Evolutionary conservation across 1,140 invertebrate species (phyloP), one percentile per base, ranked within the genome.

Genomic region (Catajapyx aquilonaris): DNA sequence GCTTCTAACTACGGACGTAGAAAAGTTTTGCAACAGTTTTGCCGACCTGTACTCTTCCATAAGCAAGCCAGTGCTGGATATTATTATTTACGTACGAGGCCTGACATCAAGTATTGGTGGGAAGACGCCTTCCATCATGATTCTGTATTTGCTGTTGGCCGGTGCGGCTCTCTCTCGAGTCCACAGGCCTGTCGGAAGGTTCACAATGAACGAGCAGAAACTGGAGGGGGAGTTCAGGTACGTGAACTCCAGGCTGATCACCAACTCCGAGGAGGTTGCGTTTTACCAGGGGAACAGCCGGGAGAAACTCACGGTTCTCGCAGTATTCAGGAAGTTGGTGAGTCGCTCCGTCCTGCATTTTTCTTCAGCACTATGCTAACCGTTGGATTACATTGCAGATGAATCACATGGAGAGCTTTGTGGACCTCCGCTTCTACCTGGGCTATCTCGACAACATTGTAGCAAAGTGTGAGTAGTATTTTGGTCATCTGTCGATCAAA

Each of bases 191-290:
- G 80, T 87, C 41, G 85, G 78, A 46, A 60, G 69, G 31, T 66
- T 97, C 60, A 97, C 91, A 0, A 81, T 91, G 0, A 71, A 72
- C 46, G 93, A 98, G 53, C 93, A 97, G 59, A 83, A 86, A 55
- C 57, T 96, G 7, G 94, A 98, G 63, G 94, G 93, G 41, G 91
- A 98, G 66, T 94, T 90, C 57, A 71, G 94, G 52, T 94, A 87
- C 52, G 86, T 97, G 16, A 93, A 97, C 57, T 88, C 88, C 5
- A 65, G 94, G 20, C 60, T 98, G 3, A 97, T 97, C 31, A 90
- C 87, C 0, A 95, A 97, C 58, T 87, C 88, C 15, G 94, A 98
- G 61, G 94, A 98, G 62, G 73, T 97, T 41, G 91, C 93, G 2
- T 98, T 97, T 59, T 97, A 96, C 56, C 69, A 90, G 60, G 90